Conservation (phyloP, 2,888 invertebrate genomes). For the Leptarthrus brevirostris region DNA sequence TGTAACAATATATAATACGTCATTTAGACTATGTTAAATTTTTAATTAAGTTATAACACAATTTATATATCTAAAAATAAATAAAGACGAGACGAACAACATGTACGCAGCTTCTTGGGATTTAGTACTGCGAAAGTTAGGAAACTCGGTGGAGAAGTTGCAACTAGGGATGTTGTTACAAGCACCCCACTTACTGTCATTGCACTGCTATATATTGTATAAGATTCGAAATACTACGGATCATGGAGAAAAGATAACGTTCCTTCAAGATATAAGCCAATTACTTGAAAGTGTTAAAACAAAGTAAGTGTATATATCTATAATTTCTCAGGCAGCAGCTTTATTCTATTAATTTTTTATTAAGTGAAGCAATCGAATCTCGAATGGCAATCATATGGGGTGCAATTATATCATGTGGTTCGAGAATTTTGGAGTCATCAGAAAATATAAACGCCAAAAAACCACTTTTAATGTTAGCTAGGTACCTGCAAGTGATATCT, state of each 20-base stretch:
- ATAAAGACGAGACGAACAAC: constrained; percentile 56
- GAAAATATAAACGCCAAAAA: constrained; percentile 66
- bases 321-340: too few relatives aligned
- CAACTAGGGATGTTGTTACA: constrained; percentile 63
- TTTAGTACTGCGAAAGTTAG: constrained; percentile 59
- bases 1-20: too few relatives aligned
- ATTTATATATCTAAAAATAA: constrained; percentile 12
- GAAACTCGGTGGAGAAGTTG: constrained; percentile 61
- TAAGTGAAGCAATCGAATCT: constrained; percentile 72
- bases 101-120: constrained; percentile 63
- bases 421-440: constrained; percentile 69
- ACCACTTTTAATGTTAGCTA: constrained; percentile 63
- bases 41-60: too few relatives aligned
- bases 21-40: too few relatives aligned
- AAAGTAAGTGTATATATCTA: constrained; percentile 54
- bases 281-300: constrained; percentile 62
- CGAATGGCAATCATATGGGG: constrained; percentile 79
- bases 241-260: constrained; percentile 63
- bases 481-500: constrained; percentile 62
- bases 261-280: constrained; percentile 63
- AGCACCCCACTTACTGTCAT: constrained; percentile 60
- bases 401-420: constrained; percentile 72
- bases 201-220: constrained; percentile 63
- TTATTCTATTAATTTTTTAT: constrained; percentile 53
- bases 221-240: constrained; percentile 61